phyloP scores from a whole-genome alignment of 2,797 vertebrate genomes.

The Remorina albescens region DNA sequence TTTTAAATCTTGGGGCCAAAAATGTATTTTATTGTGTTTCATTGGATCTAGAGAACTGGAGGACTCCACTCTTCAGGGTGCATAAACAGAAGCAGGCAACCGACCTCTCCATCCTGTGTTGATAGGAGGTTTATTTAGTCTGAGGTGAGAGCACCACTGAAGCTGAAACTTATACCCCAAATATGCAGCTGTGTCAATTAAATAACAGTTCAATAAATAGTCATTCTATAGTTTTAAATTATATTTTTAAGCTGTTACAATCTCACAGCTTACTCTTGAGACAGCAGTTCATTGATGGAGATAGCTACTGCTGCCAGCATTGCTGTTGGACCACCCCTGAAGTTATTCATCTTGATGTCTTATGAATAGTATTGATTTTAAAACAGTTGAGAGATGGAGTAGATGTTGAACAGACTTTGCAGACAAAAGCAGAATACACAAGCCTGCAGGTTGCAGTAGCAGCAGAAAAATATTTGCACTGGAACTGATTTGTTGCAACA shows the following conservation, averaged over 20 bases:
- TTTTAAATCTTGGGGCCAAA: slow-evolving; percentile 1
- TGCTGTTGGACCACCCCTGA: slow-evolving; percentile 13
- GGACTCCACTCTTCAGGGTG: slow-evolving; percentile 27
- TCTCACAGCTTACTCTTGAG: slow-evolving; percentile 20
- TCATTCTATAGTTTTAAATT: slow-evolving; percentile 26
- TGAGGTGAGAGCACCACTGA: slow-evolving; percentile 32
- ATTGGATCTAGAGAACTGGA: slow-evolving; percentile 6
- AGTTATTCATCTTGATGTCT: slow-evolving; percentile 28
- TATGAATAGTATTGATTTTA: slow-evolving; percentile 15
- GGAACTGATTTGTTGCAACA: background rate
- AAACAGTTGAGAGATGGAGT: slow-evolving; percentile 5
- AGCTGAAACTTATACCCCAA: slow-evolving; percentile 27
- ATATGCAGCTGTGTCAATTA: slow-evolving; percentile 8
- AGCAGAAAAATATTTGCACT: background rate
- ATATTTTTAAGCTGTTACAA: slow-evolving; percentile 16
- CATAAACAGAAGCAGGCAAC: slow-evolving; percentile 35
- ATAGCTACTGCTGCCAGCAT: slow-evolving; percentile 28
- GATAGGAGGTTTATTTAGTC: slow-evolving; percentile 72
- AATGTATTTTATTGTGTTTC: slow-evolving; percentile 43
- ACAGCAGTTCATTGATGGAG: slow-evolving; percentile 26
- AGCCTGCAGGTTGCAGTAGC: slow-evolving; percentile 6
- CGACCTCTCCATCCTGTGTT: slow-evolving; percentile 63
- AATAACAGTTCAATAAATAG: slow-evolving; percentile 21
- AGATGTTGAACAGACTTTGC: background rate
- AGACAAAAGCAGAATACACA: background rate